These are phyloP conservation scores for Blennius ocellaris DNA, from an alignment of 2,113 vertebrate genomes.

Conservation along the genomic window DNA sequence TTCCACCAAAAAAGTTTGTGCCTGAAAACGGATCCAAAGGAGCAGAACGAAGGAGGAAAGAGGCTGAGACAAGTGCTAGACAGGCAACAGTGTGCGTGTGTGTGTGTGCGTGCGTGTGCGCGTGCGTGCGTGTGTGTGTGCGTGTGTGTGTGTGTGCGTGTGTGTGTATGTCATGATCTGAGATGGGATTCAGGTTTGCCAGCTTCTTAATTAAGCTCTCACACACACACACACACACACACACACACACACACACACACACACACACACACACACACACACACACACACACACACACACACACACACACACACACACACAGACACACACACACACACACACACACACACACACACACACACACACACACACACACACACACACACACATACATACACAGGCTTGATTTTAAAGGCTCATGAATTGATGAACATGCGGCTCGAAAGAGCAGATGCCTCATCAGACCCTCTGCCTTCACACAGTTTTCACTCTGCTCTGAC, in stretches of 20 bases:
- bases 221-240: background rate
- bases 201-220: slow-evolving; percentile 31
- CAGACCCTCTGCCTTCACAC: slow-evolving; percentile 34
- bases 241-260: background rate
- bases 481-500: slow-evolving; percentile 31
- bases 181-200: slow-evolving; percentile 10
- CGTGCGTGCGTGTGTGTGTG: background rate
- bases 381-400: background rate
- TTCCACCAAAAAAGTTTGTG: slow-evolving; percentile 20
- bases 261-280: background rate
- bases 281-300: background rate
- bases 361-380: background rate
- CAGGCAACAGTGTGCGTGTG: background rate
- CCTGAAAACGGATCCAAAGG: slow-evolving; percentile 13
- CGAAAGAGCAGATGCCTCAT: slow-evolving; percentile 39
- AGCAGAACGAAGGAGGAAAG: background rate
- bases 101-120: background rate
- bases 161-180: background rate
- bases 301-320: background rate
- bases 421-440: slow-evolving; percentile 10
- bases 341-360: background rate
- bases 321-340: background rate
- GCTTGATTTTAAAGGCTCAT: slow-evolving; percentile 28
- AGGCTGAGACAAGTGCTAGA: background rate
- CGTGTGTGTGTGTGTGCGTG: background rate